A percentile compares a stretch with the other conserved stretches of the same genome.
phyloP scores from a whole-genome alignment of 2,113 vertebrate species.

The Synodontis membranacea region DNA sequence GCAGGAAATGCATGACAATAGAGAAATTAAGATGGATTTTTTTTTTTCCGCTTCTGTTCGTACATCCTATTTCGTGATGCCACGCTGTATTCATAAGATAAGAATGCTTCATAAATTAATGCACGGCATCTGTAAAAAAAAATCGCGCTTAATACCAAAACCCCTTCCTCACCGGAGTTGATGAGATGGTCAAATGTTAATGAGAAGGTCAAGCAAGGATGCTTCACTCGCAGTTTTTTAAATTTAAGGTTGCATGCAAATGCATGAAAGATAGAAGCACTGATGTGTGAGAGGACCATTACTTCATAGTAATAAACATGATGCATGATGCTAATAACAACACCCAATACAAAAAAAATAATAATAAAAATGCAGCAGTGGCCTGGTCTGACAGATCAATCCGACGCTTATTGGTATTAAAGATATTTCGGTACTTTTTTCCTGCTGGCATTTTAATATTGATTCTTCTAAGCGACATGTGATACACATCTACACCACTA shows the following conservation, averaged over 20 bases:
- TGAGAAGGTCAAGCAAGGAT: conserved; percentile 25
- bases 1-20: conserved; percentile 18
- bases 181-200: conserved; percentile 24
- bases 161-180: background rate
- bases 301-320: background rate
- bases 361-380: background rate
- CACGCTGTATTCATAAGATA: conserved; percentile 6
- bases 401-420: conserved; percentile 22
- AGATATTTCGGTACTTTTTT: conserved; percentile 17
- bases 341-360: conserved; percentile 6
- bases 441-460: conserved; percentile 1
- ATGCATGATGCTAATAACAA: background rate
- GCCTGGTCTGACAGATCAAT: conserved; percentile 30
- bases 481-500: conserved; percentile 52
- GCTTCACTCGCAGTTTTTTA: no score
- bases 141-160: conserved; percentile 13
- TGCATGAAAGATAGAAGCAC: background rate
- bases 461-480: conserved; percentile 39
- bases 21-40: conserved; percentile 29
- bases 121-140: background rate
- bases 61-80: background rate
- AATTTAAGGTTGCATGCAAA: background rate
- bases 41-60: background rate
- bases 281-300: background rate
- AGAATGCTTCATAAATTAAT: background rate